Base-by-base conservation (phyloP, 2,113 vertebrate species). In the Melanerpes aurifrons region DNA sequence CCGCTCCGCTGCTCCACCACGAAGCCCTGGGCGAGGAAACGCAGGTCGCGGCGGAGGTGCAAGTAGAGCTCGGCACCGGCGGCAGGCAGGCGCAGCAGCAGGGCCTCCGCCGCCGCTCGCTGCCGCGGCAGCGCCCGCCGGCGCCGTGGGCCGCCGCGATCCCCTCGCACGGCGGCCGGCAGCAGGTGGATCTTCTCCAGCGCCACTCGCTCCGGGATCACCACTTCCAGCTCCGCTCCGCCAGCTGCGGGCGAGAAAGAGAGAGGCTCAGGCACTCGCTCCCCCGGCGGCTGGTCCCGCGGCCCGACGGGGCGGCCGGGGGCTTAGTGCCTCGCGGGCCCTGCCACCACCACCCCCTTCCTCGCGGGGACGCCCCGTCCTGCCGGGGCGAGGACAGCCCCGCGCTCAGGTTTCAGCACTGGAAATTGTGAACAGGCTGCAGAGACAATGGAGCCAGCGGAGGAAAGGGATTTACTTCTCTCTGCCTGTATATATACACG, bases 21-120 rank as follows among this genome's bases (percentile, higher is more conserved):
- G 95, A 99, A 99, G 87, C 94, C 97, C 47, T 94, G 87, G 3
- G 98, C 97, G 13, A 99, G 97, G 95, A 99, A 99, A 37, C 94
- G 92, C 82, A 96, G 97, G 79, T 99, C 98, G 72, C 97, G 98
- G 35, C 95, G 98, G 80, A 99, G 98, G 54, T 98, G 97, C 93
- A 99, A 92, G 95, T 98, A 98, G 67, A 99, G 97, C 45, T 98
- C 97, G 59, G 91, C 87, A 85, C 98, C 98, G 20, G 98, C 98
- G 50, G 98, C 98, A 11, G 98, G 98, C 96, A 99, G 97, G 43
- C 97, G 98, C 83, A 99, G 92, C 48, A 99, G 94, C 71, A 99
- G 87, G 32, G 94, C 97, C 82, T 90, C 84, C 45, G 72, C 87
- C 69, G 24, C 76, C 63, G 31, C 74, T 53, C 95, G 93, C 54